Evolutionary conservation across 2,797 vertebrate species (phyloP), one percentile per base, ranked within the genome.

Genomic region (Paratrypauchen microcephalus): DNA sequence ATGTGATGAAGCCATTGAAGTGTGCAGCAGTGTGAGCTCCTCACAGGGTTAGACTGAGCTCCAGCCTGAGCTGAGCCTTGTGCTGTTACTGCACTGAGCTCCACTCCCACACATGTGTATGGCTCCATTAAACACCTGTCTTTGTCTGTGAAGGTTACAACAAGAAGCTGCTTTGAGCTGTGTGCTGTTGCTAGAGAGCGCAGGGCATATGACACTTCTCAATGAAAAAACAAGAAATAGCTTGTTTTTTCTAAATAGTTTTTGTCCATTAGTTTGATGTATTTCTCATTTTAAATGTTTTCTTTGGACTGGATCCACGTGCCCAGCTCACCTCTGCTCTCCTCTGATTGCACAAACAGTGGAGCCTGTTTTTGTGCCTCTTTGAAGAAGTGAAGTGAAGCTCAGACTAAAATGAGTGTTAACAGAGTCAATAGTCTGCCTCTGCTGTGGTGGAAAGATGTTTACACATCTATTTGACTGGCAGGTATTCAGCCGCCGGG

Each of bases 51-150:
- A 83, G 75, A 45, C 41, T 45, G 48, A 56, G 74, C 74, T 87
- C 73, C 80, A 80, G 75, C 80, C 55, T 76, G 78, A 78, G 72
- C 77, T 82, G 59, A 82, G 66, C 76, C 76, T 80, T 77, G 78
- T 83, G 80, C 79, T 80, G 82, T 83, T 84, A 75, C 71, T 74
- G 77, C 73, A 65, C 66, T 73, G 76, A 83, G 11, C 39, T 36
- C 66, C 77, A 84, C 85, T 80, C 84, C 84, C 83, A 86, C 83
- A 28, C 75, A 78, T 70, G 65, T 39, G 73, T 67, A 75, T 84
- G 68, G 76, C 77, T 83, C 80, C 68, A 79, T 89, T 88, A 85
- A 82, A 45, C 81, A 23, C 2, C 32, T 36, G 7, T 2, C 1
- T 36, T 36, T 36, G 8, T 36, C 32, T 36, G 9, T 36, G 7